A percentile compares a stretch with the other conserved stretches of the same genome.
These are phyloP conservation scores for Rhynchotus rufescens DNA, from an alignment of 2,797 vertebrate species.

Conservation along the genomic window DNA sequence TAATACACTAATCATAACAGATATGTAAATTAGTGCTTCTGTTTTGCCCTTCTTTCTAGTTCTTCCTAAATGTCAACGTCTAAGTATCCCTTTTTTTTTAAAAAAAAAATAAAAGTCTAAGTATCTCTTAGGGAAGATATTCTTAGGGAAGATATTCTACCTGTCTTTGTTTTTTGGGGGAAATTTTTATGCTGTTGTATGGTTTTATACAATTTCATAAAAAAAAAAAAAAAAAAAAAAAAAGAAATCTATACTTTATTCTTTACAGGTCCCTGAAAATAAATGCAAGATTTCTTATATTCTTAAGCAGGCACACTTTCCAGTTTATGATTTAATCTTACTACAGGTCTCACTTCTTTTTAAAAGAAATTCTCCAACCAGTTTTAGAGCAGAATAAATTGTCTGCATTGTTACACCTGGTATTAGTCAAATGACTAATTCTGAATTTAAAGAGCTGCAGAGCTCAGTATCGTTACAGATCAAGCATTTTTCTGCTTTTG, in stretches of 20 bases:
- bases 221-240: not conserved
- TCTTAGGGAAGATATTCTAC: not conserved
- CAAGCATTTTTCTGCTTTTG: conserved; percentile 23
- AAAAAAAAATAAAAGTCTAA: too few species aligned
- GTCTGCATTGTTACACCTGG: not conserved
- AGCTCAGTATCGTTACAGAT: conserved; percentile 39
- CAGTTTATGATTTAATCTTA: not conserved
- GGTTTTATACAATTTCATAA: not conserved
- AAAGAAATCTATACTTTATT: not conserved
- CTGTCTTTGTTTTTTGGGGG: not conserved
- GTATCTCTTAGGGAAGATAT: too few species aligned
- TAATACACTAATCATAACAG: too few species aligned
- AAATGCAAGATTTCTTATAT: not conserved
- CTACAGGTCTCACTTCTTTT: not conserved
- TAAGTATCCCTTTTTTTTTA: not conserved
- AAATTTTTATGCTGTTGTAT: not conserved
- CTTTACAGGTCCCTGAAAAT: not conserved
- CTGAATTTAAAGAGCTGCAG: conserved; percentile 30
- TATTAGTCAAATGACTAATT: conserved; percentile 50
- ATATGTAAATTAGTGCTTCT: too few species aligned
- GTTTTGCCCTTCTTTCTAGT: not conserved
- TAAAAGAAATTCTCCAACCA: not conserved
- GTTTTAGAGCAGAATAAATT: conserved; percentile 38
- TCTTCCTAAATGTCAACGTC: not conserved
- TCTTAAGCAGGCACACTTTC: not conserved